Conservation (phyloP, 2,797 vertebrate species). For the Enteromius viviparus region DNA sequence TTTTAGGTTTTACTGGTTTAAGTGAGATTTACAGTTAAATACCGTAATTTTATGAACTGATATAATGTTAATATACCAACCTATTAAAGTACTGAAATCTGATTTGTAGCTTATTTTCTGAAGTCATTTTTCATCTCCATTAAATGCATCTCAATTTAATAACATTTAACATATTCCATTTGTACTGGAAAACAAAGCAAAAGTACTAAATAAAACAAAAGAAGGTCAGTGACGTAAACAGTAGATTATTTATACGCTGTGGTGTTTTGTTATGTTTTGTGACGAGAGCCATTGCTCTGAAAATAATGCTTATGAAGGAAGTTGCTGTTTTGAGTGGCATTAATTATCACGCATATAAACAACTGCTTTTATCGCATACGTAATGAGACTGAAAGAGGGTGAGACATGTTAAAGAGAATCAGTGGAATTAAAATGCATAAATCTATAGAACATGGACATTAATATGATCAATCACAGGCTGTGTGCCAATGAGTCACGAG, state of each 20-base stretch:
- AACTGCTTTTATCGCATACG: conserved; percentile 33
- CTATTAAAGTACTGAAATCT: too few relatives aligned
- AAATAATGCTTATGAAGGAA: conserved; percentile 45
- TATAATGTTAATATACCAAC: too few relatives aligned
- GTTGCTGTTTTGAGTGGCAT: conserved; percentile 15
- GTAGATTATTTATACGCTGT: conserved; percentile 15
- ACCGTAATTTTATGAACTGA: too few relatives aligned
- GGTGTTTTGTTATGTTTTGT: conserved; percentile 39
- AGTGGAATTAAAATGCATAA: conserved; percentile 64
- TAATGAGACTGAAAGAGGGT: conserved; percentile 53
- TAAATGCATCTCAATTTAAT: neutral
- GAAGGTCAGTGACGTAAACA: neutral
- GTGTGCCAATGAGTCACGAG: conserved; percentile 7
- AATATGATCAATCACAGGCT: conserved; percentile 53
- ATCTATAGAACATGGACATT: conserved; percentile 53
- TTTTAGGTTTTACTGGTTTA: too few relatives aligned
- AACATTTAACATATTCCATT: neutral
- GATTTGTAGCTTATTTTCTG: too few relatives aligned
- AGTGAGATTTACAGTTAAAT: too few relatives aligned
- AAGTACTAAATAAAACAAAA: neutral
- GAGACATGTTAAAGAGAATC: conserved; percentile 43
- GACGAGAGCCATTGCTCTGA: conserved; percentile 39
- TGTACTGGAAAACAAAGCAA: neutral
- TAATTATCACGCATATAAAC: conserved; percentile 56
- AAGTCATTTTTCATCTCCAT: neutral